Evolutionary conservation across 2,797 vertebrate species (phyloP), one percentile per base, ranked within the genome.

Genomic region (Craterocephalus amniculus): DNA sequence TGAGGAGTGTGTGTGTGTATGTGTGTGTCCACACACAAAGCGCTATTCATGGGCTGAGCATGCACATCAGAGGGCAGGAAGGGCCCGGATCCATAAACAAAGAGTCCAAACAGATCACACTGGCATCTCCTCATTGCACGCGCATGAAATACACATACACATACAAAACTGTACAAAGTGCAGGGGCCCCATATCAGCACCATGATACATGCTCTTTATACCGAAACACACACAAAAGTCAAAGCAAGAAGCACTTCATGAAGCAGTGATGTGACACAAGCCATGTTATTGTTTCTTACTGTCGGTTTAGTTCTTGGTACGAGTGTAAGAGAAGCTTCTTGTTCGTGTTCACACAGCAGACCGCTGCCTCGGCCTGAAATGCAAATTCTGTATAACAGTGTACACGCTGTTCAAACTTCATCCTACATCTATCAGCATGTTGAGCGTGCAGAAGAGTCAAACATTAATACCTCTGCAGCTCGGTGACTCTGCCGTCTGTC

Each of bases 21-120:
- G 78, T 56, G 77, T 88, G 80, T 70, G 76, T 83, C 63, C 29
- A 56, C 49, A 77, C 80, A 94, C 91, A 94, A 89, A 87, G 91
- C 88, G 87, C 91, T 82, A 92, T 95, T 95, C 92, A 95, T 91
- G 86, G 68, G 51, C 36, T 8, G 66, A 81, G 81, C 83, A 83
- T 27, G 72, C 86, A 86, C 88, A 92, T 89, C 89, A 89, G 86
- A 91, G 84, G 70, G 67, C 76, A 91, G 88, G 84, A 87, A 87
- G 62, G 83, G 70, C 71, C 70, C 20, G 22, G 70, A 63, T 86
- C 61, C 40, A 63, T 76, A 93, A 91, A 94, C 93, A 95, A 92
- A 91, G 87, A 87, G 87, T 82, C 86, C 87, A 90, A 92, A 93
- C 89, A 93, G 83, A 92, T 87, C 90, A 83, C 61, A 24, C 79